Evolutionary conservation across 2,113 vertebrate genomes (phyloP), one percentile per base, ranked within the genome.

Genomic region (Engystomops pustulosus): DNA sequence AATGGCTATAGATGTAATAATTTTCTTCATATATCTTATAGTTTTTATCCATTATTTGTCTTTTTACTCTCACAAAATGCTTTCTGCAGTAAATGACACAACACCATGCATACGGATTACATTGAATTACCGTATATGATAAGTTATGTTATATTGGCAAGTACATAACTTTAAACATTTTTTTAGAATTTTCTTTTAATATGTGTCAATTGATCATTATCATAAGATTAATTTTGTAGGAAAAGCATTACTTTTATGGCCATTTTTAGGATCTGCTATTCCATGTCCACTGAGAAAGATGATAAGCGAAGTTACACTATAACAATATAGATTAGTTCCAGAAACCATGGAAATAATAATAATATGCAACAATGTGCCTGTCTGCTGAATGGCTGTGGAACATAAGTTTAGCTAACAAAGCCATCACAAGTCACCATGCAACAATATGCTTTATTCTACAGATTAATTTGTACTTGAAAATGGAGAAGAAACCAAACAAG

Each of bases 401-500:
- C 17, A 8, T 67, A 36, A 67, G 17, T 32, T 20, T 34, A 18
- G 17, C 3, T 67, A 36, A 6, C 30, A 20, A 68, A 9, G 18
- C 8, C 18, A n/a, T 70, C 41, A 70, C 68, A 20, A 36, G 32
- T 6, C 27, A 20, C 65, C 32, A 41, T 49, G 23, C 44, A 27
- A 49, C 69, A 2, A 72, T 72, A 8, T 23, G 18, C 62, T 53
- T 25, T 68, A 23, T 89, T 47, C 38, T 69, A 81, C 89, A 99
- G 98, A 99, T 99, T 91, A 99, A 99, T 89, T 89, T 99, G 89
- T 99, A 99, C 91, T 96, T 99, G 93, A 99, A 99, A 94, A 99
- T 99, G 98, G 98, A 99, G 92, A 99, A 99, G 93, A 99, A 99
- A 87, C 98, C 98, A 87, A 99, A 99, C 91, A 99, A 99, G 91